Percentiles rank a stretch among this genome's conserved stretches.
phyloP scores from a whole-genome alignment of 2,113 vertebrate species.

The Rhinogobius similis region DNA sequence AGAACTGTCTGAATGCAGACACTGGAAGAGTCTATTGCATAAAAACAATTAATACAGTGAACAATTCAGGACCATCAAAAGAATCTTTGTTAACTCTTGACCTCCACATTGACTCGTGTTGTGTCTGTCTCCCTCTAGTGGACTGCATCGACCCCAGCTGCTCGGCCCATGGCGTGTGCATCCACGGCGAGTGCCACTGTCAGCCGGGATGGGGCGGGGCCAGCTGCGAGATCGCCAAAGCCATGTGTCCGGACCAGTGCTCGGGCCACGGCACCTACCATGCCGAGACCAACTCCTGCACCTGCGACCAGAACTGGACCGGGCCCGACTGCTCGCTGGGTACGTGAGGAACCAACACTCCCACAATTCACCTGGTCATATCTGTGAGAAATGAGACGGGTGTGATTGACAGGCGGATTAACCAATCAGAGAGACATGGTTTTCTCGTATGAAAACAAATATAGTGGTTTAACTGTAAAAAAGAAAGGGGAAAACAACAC shows the following conservation, averaged over 20 bases:
- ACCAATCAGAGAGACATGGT: too few relatives aligned
- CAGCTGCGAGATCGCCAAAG: conserved; percentile 94
- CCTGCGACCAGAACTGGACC: conserved; percentile 94
- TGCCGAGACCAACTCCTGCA: conserved; percentile 88
- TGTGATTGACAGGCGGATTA: background rate
- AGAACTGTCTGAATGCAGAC: too few relatives aligned
- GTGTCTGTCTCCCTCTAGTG: conserved; percentile 72
- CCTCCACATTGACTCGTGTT: background rate
- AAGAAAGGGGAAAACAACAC: too few relatives aligned
- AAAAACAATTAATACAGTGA: too few relatives aligned
- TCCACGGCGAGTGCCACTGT: conserved; percentile 95
- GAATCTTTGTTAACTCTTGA: too few relatives aligned
- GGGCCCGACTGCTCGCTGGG: conserved; percentile 94
- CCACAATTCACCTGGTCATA: too few relatives aligned
- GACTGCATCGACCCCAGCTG: conserved; percentile 95
- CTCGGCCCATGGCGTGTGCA: conserved; percentile 89
- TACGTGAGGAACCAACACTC: conserved; percentile 63
- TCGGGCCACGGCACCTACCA: conserved; percentile 94
- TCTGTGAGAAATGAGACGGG: too few relatives aligned
- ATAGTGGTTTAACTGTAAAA: too few relatives aligned
- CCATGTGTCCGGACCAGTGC: conserved; percentile 96
- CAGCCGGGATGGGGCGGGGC: conserved; percentile 91
- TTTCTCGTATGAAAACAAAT: too few relatives aligned
- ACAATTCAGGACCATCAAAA: too few relatives aligned
- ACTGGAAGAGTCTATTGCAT: too few relatives aligned